phyloP scores from a whole-genome alignment of 2,797 vertebrate species.

The Nasua narica region DNA sequence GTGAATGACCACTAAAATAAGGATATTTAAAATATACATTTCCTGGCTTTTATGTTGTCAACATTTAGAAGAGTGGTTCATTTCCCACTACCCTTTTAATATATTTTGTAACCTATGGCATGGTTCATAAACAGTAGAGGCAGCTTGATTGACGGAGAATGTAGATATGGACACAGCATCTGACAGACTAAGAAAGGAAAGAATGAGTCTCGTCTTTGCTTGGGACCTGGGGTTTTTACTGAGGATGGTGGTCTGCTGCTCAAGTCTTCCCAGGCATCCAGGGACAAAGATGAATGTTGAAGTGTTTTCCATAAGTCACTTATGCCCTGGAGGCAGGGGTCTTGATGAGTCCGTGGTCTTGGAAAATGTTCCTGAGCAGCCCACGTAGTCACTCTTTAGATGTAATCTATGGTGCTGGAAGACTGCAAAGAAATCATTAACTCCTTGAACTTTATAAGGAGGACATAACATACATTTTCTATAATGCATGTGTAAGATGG shows the following conservation, averaged over 20 bases:
- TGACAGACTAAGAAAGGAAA: background rate
- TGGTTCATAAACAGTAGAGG: background rate
- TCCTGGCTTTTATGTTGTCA: background rate
- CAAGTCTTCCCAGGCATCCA: background rate
- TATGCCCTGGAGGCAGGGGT: background rate
- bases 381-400: background rate
- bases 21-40: constrained; percentile 3
- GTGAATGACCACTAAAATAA: background rate
- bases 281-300: background rate
- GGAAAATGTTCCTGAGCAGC: background rate
- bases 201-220: background rate
- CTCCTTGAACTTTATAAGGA: background rate
- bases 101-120: background rate
- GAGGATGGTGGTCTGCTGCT: background rate
- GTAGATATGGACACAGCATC: background rate
- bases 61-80: background rate
- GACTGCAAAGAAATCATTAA: background rate
- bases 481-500: background rate
- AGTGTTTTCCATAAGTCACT: background rate
- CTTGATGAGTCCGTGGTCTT: background rate
- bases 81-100: constrained; percentile 6
- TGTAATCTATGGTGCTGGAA: background rate
- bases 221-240: background rate
- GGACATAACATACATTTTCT: background rate
- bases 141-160: background rate